Evolutionary conservation across 1,140 invertebrate genomes (phyloP), one percentile per base, ranked within the genome.

Genomic region (Pemphigus obesinymphae): DNA sequence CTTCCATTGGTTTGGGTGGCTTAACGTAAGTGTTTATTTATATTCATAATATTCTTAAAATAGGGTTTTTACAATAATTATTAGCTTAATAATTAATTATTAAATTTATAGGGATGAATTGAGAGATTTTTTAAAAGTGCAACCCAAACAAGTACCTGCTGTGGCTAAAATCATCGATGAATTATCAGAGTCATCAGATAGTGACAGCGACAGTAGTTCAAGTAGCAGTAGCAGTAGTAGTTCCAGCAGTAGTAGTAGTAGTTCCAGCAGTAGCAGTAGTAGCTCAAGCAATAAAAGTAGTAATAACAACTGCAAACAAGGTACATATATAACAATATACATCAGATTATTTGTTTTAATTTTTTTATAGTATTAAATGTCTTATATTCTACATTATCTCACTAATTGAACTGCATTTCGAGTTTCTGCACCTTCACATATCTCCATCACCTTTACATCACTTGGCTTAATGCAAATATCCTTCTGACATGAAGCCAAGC

Each of bases 1-100:
- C 98, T 0, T 96, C 97, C 1, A 99, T 99, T 87, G 98, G 97
- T 84, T 89, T 99, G 26, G 98, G 97, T 82, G 97, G 97, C 0
- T 88, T 99, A 0, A 99, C 98, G 88, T 91, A 88, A 89, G 89
- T 89, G 43, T 50, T 55, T 29, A 26, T 40, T 66, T n/a, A 58
- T 26, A 73, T 11, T 73, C 8, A 26, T 68, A 17, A 10, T 34
- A 50, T 17, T 61, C 1, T 34, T 10, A 34, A 34, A n/a, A n/a
- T n/a, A n/a, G n/a, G n/a, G n/a, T n/a, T n/a, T n/a, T n/a, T n/a
- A n/a, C n/a, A n/a, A n/a, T 5, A 10, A 34, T 17, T 45, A 31
- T 82, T 66, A 20, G 6, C 34, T 40, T 26, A n/a, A 10, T 5
- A 23, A 23, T n/a, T 8, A 37, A 13, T 43, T 23, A 43, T 68